Evolutionary conservation across 2,888 invertebrate species (phyloP).

Genomic region (Oscheius sp.): DNA sequence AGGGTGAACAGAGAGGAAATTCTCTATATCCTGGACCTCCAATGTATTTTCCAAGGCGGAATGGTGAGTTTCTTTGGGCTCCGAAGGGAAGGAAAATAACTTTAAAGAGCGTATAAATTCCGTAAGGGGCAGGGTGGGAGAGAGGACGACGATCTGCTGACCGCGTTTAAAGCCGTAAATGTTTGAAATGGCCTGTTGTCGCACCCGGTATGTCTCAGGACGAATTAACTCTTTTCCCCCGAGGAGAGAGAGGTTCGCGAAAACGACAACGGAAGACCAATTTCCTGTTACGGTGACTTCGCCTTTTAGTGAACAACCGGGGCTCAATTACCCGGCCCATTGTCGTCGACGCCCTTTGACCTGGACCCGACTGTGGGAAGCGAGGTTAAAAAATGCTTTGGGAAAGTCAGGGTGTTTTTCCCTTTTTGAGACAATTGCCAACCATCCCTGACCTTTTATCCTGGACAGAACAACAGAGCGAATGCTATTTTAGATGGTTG

Average conservation of each 20-base stretch:
- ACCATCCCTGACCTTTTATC: too few relatives aligned
- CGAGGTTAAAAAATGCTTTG: neutral
- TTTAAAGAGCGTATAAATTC: neutral
- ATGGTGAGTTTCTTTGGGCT: neutral
- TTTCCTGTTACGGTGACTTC: conserved; percentile 37
- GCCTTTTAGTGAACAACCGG: conserved; percentile 20
- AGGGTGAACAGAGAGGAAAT: neutral
- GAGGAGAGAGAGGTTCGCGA: too few relatives aligned
- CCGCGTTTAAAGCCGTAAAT: conserved; percentile 35
- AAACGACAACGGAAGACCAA: conserved; percentile 3
- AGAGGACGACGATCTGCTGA: conserved; percentile 1
- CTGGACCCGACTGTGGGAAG: conserved; percentile 22
- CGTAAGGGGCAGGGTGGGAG: neutral
- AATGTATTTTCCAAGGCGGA: neutral
- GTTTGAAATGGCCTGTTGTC: conserved; percentile 25
- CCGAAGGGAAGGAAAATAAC: neutral
- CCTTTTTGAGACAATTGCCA: too few relatives aligned
- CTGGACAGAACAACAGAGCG: too few relatives aligned
- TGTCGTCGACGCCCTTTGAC: conserved; percentile 25
- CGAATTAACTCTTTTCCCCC: conserved; percentile 22
- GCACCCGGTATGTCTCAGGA: conserved; percentile 15
- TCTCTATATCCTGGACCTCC: conserved; percentile 1
- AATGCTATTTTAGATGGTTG: too few relatives aligned
- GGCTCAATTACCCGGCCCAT: conserved; percentile 36
- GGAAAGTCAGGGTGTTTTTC: neutral